These are phyloP conservation scores for Dipodomys spectabilis DNA, from an alignment of 2,113 vertebrate species.

Conservation along the genomic window DNA sequence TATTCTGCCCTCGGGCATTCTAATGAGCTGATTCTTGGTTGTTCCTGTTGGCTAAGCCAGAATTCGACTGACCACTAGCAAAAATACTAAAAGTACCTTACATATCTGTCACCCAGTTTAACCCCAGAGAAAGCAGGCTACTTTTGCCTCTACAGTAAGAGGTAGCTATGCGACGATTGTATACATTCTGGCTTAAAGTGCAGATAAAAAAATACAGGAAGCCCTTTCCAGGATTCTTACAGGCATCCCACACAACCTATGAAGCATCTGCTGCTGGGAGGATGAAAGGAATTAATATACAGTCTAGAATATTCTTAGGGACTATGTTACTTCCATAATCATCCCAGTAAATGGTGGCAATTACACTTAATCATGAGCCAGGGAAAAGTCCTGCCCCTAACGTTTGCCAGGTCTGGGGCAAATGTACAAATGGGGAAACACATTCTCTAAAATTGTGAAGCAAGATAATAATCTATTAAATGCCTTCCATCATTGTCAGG, in stretches of 20 bases:
- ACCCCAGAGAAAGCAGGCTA: neutral
- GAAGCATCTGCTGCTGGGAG: neutral
- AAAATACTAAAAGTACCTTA: too few relatives aligned
- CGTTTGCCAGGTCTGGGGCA: neutral
- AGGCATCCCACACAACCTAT: neutral
- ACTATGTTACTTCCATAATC: neutral
- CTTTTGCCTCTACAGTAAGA: neutral
- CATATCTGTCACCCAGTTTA: too few relatives aligned
- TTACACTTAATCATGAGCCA: neutral
- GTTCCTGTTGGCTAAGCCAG: neutral
- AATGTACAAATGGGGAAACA: neutral
- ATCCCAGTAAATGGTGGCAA: neutral
- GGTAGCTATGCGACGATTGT: neutral
- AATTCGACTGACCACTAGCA: neutral
- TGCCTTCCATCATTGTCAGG: neutral
- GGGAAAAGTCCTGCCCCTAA: neutral
- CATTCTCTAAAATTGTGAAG: neutral
- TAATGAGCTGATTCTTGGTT: neutral
- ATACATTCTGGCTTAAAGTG: neutral
- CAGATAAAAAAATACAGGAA: neutral
- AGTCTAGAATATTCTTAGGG: neutral
- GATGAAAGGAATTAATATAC: constrained; percentile 1
- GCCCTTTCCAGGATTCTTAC: neutral
- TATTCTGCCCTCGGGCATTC: neutral
- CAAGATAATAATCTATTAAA: neutral